Evolutionary conservation across 2,797 vertebrate genomes (phyloP), one percentile per base, ranked within the genome.

Genomic region (Lutjanus campechanus): DNA sequence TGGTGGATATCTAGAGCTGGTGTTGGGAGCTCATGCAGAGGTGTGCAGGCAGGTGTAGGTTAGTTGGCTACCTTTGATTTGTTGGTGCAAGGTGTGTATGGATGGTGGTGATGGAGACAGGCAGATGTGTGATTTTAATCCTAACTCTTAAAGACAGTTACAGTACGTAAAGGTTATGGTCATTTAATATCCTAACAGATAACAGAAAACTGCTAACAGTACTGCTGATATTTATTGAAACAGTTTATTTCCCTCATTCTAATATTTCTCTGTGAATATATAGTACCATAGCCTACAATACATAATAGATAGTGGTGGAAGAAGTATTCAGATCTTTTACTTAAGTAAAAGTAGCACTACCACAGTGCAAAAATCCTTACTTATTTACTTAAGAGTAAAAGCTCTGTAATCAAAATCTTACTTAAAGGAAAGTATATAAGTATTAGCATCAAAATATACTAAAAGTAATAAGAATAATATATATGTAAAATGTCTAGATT

Each of bases 1-100:
- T 29, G 12, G 25, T 29, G 40, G 66, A 56, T 22, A 49, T 60
- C n/a, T 2, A 11, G 13, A 54, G 17, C 20, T 25, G 11, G 15
- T 44, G 6, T 8, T 8, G n/a, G 20, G 50, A 66, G 56, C 51
- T 51, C 49, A 58, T 44, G 3, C 58, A 63, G 46, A 47, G 9
- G 22, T 56, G 53, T 69, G 47, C 61, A 62, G 43, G 68, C 60
- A 74, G 56, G 36, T 51, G 55, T 10, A 17, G 19, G 46, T 36
- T 12, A 58, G 59, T 41, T 65, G 25, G 0, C 55, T 66, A 76
- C 69, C 76, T 68, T 67, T 73, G 51, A 56, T 66, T 75, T 68
- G 66, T 50, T 76, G 69, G 69, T 79, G 65, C 61, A 77, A 54
- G 12, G 58, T 13, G 63, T 73, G 16, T 61, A 10, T 29, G 40